Evolutionary conservation across 1,140 invertebrate species (phyloP).

Genomic region (Hestina assimilis): DNA sequence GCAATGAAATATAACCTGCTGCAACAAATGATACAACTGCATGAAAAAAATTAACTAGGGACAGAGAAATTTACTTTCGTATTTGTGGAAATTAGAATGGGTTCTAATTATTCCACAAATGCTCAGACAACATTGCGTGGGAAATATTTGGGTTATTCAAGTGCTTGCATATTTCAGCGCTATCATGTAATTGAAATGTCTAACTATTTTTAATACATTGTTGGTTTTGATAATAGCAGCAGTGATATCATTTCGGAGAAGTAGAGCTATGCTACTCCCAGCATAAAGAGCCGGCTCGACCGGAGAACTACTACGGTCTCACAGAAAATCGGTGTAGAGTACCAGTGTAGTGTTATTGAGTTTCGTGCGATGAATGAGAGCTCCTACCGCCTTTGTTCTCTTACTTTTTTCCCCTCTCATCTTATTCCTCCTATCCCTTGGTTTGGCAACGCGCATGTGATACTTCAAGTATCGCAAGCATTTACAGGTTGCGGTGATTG

Average conservation of each 20-base stretch:
- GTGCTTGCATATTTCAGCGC: conserved; percentile 3
- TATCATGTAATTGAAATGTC: conserved; percentile 6
- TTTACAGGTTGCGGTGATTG: too few relatives aligned
- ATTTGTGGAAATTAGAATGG: conserved; percentile 9
- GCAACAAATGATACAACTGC: too few relatives aligned
- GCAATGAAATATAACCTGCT: too few relatives aligned
- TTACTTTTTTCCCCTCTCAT: too few relatives aligned
- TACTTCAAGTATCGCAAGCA: too few relatives aligned
- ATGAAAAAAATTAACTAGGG: background rate
- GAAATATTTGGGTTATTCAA: conserved; percentile 10
- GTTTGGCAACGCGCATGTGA: too few relatives aligned
- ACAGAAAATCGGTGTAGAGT: background rate
- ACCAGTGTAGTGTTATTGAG: background rate
- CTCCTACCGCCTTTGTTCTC: too few relatives aligned
- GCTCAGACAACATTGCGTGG: conserved; percentile 3
- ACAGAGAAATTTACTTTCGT: conserved; percentile 6
- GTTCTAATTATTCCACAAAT: conserved; percentile 9
- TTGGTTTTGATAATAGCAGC: background rate
- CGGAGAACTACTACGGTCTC: background rate
- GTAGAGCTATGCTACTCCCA: background rate
- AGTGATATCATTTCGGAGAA: too few relatives aligned
- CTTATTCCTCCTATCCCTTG: too few relatives aligned
- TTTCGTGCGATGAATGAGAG: too few relatives aligned
- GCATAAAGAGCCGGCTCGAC: background rate
- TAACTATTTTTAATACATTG: background rate